Base-by-base conservation (phyloP, 92 coral and sea anemone genomes). In the Isaurus tuberculatus region DNA sequence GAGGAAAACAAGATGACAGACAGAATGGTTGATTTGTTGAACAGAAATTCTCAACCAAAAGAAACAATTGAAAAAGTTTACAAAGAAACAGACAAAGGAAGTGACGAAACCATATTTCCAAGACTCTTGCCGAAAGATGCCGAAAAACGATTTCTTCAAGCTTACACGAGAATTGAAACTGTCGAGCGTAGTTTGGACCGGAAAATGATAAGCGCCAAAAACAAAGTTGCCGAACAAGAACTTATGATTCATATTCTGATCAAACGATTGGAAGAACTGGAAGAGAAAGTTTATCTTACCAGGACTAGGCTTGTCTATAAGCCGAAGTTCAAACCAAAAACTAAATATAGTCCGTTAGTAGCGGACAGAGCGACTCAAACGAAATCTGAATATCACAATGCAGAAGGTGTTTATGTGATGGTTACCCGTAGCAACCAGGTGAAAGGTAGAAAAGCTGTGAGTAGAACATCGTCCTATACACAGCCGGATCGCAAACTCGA, bases 331-430 rank as follows among this genome's bases (percentile, higher is more conserved):
- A 77, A 58, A 57, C 27, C 65, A 29, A 33, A n/a, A 17, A 61
- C 36, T 11, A 77, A 60, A 33, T 77, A 77, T 70, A 77, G 82
- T 48, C 14, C 70, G 55, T 58, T 77, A 4, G 82, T 77, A 15
- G 70, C 82, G 13, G 82, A 77, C 22, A 60, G 82, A 57, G 82
- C 82, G 11, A 77, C 82, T 15, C 82, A 77, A 20, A 77, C 82
- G 29, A 77, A 32, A 22, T 19, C 70, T 7, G 70, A 77, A 25
- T 20, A 58, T 15, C 82, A 77, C 22, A 77, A 57, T 16, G 69
- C 53, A 0, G 82, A 77, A 60, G 82, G 82, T 34, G 82, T 77
- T 77, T 77, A 77, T 36, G 82, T 77, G 32, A 58, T 32, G 26
- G 82, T 77, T 3, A 40, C 82, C 29, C 82, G 82, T 77, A 58